Conservation (phyloP, 2,888 invertebrate genomes). For the Tipula lateralis region DNA sequence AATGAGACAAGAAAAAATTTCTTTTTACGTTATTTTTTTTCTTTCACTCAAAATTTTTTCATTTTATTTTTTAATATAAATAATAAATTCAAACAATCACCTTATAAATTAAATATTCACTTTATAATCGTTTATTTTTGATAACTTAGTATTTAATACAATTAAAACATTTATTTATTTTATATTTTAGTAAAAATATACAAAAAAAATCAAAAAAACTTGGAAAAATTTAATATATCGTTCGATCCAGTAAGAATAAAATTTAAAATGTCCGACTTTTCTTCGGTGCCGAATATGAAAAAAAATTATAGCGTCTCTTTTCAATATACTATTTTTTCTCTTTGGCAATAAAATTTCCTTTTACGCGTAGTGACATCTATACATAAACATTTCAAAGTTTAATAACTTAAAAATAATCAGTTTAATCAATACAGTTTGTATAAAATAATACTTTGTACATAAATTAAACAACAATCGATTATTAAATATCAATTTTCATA, state of each 20-base stretch:
- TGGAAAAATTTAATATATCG: constrained; percentile 24
- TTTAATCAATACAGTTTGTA: too few species aligned
- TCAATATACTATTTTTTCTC: constrained; percentile 3
- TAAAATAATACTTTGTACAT: too few species aligned
- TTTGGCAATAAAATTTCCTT: constrained; percentile 24
- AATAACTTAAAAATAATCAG: too few species aligned
- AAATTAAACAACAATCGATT: too few species aligned
- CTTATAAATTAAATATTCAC: background rate
- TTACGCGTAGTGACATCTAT: background rate
- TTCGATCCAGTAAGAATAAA: constrained; percentile 20
- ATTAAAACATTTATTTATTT: background rate
- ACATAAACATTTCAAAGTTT: background rate
- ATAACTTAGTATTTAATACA: background rate
- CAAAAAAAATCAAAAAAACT: background rate
- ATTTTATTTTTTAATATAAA: too few species aligned
- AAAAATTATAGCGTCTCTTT: constrained; percentile 27
- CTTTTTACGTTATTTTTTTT: constrained; percentile 25
- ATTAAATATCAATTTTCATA: too few species aligned
- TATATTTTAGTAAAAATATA: constrained; percentile 11
- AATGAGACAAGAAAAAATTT: background rate
- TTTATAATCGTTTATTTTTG: background rate
- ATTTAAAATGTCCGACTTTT: constrained; percentile 29
- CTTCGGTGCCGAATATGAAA: background rate
- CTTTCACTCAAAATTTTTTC: background rate
- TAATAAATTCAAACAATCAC: constrained; percentile 2